Conservation (phyloP, 2,797 vertebrate genomes). For the Silurus lanzhouensis region DNA sequence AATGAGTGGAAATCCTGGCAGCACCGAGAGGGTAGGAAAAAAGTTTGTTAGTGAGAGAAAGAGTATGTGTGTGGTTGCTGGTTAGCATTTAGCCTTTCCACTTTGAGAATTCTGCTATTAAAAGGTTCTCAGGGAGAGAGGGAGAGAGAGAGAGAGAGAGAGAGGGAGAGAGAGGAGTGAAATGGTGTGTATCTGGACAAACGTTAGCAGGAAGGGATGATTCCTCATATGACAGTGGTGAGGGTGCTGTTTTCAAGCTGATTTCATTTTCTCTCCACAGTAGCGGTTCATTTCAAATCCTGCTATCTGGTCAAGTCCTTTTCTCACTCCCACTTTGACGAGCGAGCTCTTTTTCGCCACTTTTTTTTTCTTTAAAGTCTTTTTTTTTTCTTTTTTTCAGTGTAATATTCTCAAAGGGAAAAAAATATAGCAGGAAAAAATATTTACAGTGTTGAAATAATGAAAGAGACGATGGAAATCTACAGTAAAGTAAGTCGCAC, state of each 20-base stretch:
- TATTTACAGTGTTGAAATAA: slow-evolving; percentile 99
- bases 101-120: slow-evolving; percentile 18
- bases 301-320: slow-evolving; percentile 85
- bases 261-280: slow-evolving; percentile 64
- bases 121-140: not conserved
- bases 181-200: slow-evolving; percentile 16
- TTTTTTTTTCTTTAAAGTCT: slow-evolving; percentile 79
- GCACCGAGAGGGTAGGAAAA: slow-evolving; percentile 24
- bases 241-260: slow-evolving; percentile 66
- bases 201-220: slow-evolving; percentile 26
- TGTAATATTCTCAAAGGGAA: slow-evolving; percentile 74
- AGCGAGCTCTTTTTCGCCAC: slow-evolving; percentile 74
- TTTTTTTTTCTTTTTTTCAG: slow-evolving; percentile 83
- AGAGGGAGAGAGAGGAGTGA: slow-evolving; percentile 50
- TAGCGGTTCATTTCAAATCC: slow-evolving; percentile 82
- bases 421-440: slow-evolving; percentile 72
- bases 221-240: slow-evolving; percentile 78
- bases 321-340: slow-evolving; percentile 64
- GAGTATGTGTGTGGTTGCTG: slow-evolving; percentile 19
- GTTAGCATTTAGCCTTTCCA: slow-evolving; percentile 26
- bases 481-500: slow-evolving; percentile 98
- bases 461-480: slow-evolving; percentile 96
- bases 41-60: slow-evolving; percentile 19
- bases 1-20: slow-evolving; percentile 16
- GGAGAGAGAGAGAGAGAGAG: slow-evolving; percentile 57